Evolutionary conservation across 1,140 invertebrate species (phyloP).

Genomic region (Pseudomyrmex sp.): DNA sequence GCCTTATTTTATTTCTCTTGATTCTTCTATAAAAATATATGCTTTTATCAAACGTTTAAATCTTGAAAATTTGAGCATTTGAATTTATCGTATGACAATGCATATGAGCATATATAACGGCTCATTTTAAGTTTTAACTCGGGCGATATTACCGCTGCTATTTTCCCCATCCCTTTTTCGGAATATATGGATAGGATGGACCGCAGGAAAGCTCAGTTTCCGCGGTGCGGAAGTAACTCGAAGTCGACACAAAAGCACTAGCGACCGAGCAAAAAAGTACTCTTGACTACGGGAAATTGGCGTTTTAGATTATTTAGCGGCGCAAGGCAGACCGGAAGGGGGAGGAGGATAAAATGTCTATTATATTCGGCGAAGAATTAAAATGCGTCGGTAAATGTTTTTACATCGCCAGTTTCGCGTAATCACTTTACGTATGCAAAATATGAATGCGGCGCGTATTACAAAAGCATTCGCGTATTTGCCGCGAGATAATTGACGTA

Average conservation of each 20-base stretch:
- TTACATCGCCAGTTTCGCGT: background rate
- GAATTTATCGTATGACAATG: background rate
- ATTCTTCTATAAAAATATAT: too few relatives aligned
- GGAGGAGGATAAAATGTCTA: background rate
- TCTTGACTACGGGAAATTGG: constrained; percentile 52
- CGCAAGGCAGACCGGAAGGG: constrained; percentile 17
- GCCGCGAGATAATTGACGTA: constrained; percentile 7
- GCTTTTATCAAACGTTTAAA: too few relatives aligned
- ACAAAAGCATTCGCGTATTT: background rate
- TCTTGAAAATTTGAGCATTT: too few relatives aligned
- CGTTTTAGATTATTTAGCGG: constrained; percentile 57
- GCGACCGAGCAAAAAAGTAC: constrained; percentile 58
- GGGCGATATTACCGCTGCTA: constrained; percentile 38
- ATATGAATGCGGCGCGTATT: background rate
- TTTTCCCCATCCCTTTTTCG: constrained; percentile 34
- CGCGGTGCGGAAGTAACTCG: constrained; percentile 54
- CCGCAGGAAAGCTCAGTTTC: constrained; percentile 57
- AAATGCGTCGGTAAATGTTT: constrained; percentile 44
- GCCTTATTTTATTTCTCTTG: too few relatives aligned
- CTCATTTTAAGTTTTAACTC: constrained; percentile 29
- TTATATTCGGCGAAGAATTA: constrained; percentile 21
- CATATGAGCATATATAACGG: constrained; percentile 17
- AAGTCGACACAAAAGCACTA: constrained; percentile 56
- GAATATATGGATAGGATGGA: constrained; percentile 35
- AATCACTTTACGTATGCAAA: constrained; percentile 20